A percentile compares a stretch with the other conserved stretches of the same genome.
These are phyloP conservation scores for Diachrysia chrysitis DNA, from an alignment of 2,888 invertebrate species.

Conservation along the genomic window DNA sequence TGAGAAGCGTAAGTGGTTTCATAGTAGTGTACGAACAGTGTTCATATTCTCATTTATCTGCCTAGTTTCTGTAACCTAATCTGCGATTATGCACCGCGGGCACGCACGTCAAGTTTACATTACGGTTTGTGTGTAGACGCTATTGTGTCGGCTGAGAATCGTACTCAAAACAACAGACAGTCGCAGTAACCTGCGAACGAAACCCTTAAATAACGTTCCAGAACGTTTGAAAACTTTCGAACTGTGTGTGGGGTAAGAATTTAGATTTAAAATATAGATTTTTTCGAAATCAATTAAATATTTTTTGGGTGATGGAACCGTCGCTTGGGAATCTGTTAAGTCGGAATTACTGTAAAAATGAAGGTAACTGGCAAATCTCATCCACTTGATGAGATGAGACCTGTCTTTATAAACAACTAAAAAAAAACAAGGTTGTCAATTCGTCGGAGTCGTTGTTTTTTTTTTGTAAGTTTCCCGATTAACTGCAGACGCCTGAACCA, in stretches of 20 bases:
- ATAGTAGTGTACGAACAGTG: constrained; percentile 59
- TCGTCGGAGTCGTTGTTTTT: too few relatives aligned
- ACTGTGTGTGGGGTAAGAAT: background rate
- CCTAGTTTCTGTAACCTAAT: constrained; percentile 75
- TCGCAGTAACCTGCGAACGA: constrained; percentile 36
- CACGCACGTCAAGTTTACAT: constrained; percentile 72
- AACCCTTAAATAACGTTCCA: constrained; percentile 11
- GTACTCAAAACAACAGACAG: constrained; percentile 38
- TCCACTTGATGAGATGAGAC: too few relatives aligned
- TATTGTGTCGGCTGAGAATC: constrained; percentile 56
- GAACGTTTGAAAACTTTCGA: constrained; percentile 9
- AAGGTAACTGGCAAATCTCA: too few relatives aligned
- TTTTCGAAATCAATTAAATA: background rate
- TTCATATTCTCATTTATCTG: constrained; percentile 68
- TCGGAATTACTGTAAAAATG: background rate
- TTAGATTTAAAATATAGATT: too few relatives aligned
- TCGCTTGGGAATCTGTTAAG: background rate
- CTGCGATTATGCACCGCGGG: constrained; percentile 68
- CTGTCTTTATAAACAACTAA: too few relatives aligned
- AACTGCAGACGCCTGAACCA: too few relatives aligned
- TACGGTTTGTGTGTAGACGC: constrained; percentile 59
- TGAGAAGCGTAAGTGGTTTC: constrained; percentile 28
- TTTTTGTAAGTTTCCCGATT: too few relatives aligned
- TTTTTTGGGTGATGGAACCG: background rate
- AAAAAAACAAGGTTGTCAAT: too few relatives aligned